phyloP scores from a whole-genome alignment of 2,888 invertebrate genomes.

The Epinotia nisella region DNA sequence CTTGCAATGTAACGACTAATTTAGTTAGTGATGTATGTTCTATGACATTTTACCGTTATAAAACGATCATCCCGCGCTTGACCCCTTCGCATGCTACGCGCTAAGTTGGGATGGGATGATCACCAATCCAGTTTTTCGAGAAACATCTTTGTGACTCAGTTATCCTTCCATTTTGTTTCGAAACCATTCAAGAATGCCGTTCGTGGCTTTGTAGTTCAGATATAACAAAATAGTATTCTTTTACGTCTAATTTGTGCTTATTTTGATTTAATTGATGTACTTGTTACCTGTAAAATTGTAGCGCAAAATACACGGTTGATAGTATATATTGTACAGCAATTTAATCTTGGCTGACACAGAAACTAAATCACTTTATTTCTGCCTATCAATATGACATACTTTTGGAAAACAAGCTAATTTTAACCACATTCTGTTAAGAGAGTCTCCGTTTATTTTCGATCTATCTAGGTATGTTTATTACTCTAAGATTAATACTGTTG shows the following conservation, averaged over 20 bases:
- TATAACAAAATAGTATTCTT: background rate
- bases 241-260: background rate
- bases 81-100: slow-evolving; percentile 28
- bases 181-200: slow-evolving; percentile 1
- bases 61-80: slow-evolving; percentile 30
- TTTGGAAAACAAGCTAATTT: no score
- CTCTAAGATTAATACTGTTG: no score
- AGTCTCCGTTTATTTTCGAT: no score
- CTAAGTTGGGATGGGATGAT: slow-evolving; percentile 43
- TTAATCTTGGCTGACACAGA: background rate
- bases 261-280: background rate
- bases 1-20: background rate
- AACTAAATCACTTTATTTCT: no score
- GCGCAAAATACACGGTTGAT: background rate
- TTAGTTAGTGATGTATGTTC: background rate
- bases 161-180: slow-evolving; percentile 31
- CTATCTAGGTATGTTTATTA: no score
- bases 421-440: no score
- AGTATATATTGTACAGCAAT: background rate
- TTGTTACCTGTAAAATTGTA: background rate
- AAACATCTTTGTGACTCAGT: slow-evolving; percentile 36
- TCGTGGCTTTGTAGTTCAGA: background rate
- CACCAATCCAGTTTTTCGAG: slow-evolving; percentile 45
- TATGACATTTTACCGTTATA: slow-evolving; percentile 28
- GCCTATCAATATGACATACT: no score